Evolutionary conservation across 2,888 invertebrate species (phyloP).

Genomic region (Agonopterix heracliana): DNA sequence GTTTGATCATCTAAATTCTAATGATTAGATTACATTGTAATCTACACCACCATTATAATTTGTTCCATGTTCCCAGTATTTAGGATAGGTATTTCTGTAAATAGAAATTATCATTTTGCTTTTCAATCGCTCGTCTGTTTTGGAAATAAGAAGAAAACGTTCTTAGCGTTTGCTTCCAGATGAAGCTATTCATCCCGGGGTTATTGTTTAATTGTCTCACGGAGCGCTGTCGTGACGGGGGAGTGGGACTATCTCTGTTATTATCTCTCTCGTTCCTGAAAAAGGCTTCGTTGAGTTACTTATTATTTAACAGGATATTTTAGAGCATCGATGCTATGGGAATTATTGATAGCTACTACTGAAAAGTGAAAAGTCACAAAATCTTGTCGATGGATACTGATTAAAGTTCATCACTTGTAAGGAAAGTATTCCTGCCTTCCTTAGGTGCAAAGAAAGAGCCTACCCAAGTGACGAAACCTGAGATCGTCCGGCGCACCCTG

Average conservation of each 20-base stretch:
- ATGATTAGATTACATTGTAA: background rate
- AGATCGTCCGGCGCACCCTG: no score
- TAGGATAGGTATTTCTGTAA: background rate
- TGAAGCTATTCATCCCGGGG: conserved; percentile 52
- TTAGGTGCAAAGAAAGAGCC: no score
- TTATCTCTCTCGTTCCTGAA: background rate
- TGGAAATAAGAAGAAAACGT: background rate
- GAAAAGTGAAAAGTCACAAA: background rate
- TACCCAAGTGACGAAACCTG: no score
- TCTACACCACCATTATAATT: background rate
- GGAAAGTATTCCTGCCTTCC: no score
- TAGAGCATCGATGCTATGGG: background rate
- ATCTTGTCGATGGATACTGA: no score
- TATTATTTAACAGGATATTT: background rate
- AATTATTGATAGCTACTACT: background rate
- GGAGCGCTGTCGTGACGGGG: conserved; percentile 20
- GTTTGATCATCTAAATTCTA: background rate
- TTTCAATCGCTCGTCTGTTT: background rate
- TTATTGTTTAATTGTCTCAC: conserved; percentile 66
- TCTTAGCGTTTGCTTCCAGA: conserved; percentile 16
- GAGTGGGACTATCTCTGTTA: background rate
- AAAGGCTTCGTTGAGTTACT: background rate
- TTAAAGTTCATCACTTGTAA: no score
- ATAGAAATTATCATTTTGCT: background rate
- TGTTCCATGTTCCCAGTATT: background rate